Base-by-base conservation (phyloP, 2,888 invertebrate species). In the Ctenicera cuprea region DNA sequence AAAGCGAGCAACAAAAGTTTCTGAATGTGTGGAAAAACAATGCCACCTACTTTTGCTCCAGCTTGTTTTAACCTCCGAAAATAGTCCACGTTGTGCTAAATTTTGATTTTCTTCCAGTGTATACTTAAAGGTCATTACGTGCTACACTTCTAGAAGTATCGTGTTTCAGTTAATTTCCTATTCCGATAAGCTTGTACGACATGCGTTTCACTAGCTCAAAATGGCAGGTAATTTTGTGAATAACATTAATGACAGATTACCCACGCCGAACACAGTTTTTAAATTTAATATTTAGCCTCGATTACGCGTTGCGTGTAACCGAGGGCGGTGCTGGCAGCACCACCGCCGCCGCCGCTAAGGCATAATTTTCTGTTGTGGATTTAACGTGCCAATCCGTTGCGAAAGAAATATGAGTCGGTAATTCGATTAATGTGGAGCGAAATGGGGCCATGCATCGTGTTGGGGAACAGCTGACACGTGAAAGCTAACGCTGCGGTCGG, bases 381-480 rank as follows among this genome's bases (percentile, higher is more conserved):
- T 66, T 52, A 66, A 54, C 41, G 65, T 41, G 52, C 52, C 65
- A 66, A 66, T 66, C 52, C 33, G 22, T 54, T 20, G 54, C 52
- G 37, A 66, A 66, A 66, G 65, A 66, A 66, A 66, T 66, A 66
- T 66, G 65, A 54, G 65, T 52, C 41, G 65, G 65, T 66, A 66
- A 52, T 66, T 66, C 65, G 65, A 66, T 66, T 66, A 64, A 66
- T 66, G 65, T 41, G 52, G 41, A 50, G 20, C 52, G 54, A 66
- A 66, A 66, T 52, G 37, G 22, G 52, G 54, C 52, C 48, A 52
- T 66, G 52, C 50, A 66, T 66, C 65, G 65, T 66, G 54, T 41
- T 52, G 41, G 52, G 12, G 54, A 66, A 41, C 38, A 66, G 50
- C 50, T 66, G 65, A 66, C 65, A 66, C 65, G 54, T 50, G 43